Conservation (phyloP, 2,888 invertebrate genomes). For the Drosophila subquinaria region DNA sequence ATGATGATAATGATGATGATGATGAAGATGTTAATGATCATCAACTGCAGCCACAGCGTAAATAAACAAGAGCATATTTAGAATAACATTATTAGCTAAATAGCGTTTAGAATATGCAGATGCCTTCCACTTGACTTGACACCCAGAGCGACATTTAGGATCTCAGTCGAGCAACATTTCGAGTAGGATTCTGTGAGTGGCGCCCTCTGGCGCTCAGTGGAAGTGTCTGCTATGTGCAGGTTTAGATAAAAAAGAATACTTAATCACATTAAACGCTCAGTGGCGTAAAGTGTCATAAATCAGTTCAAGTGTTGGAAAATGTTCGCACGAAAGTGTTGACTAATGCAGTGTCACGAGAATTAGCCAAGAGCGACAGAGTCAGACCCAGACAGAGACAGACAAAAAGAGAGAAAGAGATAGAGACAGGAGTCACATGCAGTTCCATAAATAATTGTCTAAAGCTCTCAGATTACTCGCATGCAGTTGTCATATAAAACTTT, state of each 20-base stretch:
- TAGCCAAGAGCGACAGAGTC: constrained; percentile 34
- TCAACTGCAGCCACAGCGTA: constrained; percentile 50
- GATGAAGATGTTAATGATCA: not conserved
- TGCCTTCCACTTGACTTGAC: constrained; percentile 22
- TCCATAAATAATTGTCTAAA: constrained; percentile 72
- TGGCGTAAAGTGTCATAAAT: constrained; percentile 66
- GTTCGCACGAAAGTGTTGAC: constrained; percentile 53
- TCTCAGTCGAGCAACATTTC: constrained; percentile 5
- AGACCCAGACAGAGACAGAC: not conserved
- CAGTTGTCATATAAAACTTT: constrained; percentile 53
- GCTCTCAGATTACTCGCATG: constrained; percentile 62
- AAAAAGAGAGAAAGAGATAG: not conserved
- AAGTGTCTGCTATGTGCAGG: constrained; percentile 21
- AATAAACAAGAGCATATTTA: constrained; percentile 77
- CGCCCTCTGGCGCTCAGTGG: constrained; percentile 20
- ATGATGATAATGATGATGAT: constrained; percentile 5
- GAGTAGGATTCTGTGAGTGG: constrained; percentile 3
- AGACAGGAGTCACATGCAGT: constrained; percentile 13
- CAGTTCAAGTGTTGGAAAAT: constrained; percentile 59
- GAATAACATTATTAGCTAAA: constrained; percentile 58
- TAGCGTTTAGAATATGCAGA: constrained; percentile 25
- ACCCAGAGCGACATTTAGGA: constrained; percentile 12
- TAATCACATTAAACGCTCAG: constrained; percentile 54
- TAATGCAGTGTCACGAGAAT: constrained; percentile 58
- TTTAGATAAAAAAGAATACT: constrained; percentile 46